Evolutionary conservation across 2,797 vertebrate species (phyloP), one percentile per base, ranked within the genome.

Genomic region (Melanotaenia nigrans): DNA sequence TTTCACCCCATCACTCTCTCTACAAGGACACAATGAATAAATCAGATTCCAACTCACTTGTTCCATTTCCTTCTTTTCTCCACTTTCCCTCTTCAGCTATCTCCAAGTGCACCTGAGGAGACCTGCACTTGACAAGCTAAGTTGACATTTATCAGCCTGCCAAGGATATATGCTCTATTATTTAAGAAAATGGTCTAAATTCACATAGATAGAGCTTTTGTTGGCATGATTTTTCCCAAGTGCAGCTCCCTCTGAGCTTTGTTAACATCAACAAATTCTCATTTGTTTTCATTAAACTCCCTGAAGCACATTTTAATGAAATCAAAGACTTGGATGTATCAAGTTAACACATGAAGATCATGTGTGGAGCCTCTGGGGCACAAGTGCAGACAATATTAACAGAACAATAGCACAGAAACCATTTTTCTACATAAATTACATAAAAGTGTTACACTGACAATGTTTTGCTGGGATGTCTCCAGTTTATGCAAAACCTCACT

Each of bases 21-120:
- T 85, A 83, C 85, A 83, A 90, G 84, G 87, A 81, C 79, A 83
- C 79, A 81, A 92, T 92, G 86, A 92, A 90, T 89, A 91, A 89
- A 92, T 91, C 62, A 81, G 75, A 78, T 81, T 81, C 84, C 85
- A 72, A 92, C 95, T 18, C 95, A 96, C 93, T 96, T 86, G 94
- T 96, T 94, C 95, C 95, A 61, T 97, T 97, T 89, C 95, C 95
- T 82, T 77, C 95, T 92, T 96, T 96, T 89, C 95, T 94, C n/a
- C 95, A 93, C 86, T 97, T 96, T 78, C 94, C 74, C 90, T 97
- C 95, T 78, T 93, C 94, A 32, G 93, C 93, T 78, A 93, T 91
- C 90, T 96, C 96, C 56, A 94, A 96, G 90, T 95, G 95, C 94
- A 96, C 95, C 96, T 96, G 87, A 85, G 90, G 53, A 77, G 81